Evolutionary conservation across 2,888 invertebrate genomes (phyloP), one percentile per base, ranked within the genome.

Genomic region (Melieria omissa): DNA sequence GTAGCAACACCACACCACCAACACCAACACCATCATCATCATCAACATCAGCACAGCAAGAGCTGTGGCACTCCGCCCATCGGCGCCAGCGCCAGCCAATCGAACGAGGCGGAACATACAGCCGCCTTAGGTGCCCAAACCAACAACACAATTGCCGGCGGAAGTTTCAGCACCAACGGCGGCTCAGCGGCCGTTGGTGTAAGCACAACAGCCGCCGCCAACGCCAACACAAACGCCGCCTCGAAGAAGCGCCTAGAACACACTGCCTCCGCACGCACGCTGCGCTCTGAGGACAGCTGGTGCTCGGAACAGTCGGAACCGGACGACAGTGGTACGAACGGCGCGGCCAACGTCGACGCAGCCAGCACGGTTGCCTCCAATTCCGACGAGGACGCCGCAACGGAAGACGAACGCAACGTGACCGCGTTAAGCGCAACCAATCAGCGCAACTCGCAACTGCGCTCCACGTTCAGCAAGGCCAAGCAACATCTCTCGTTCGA

Each of bases 381-480:
- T 29, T 91, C 91, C 80, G 91, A 91, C 81, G 91, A 91, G 91
- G 91, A 86, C 90, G 90, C 86, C 86, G 79, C 78, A 76, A 88
- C 75, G 78, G 83, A 83, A 71, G 83, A 84, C 80, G 83, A 85
- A 58, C 62, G 62, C 89, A 86, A 81, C 80, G 82, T 84, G 80
- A 83, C 83, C 75, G 78, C 77, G 57, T 64, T 84, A 74, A 81
- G 80, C 65, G 80, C 82, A 78, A 76, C 78, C 66, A 86, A 86
- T 72, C 89, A 88, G 88, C 93, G 91, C 86, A 93, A 92, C 86
- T 93, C 93, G 71, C 93, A 93, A 88, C 89, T 94, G 84, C 91
- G 93, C 80, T 93, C 92, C 83, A 94, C 94, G 80, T 89, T 94
- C 84, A 93, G 92, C 88, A 93, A 94, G 84, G 94, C 94, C 78